Conservation (phyloP, 1,140 invertebrate genomes). For the Paracyclopina nana region DNA sequence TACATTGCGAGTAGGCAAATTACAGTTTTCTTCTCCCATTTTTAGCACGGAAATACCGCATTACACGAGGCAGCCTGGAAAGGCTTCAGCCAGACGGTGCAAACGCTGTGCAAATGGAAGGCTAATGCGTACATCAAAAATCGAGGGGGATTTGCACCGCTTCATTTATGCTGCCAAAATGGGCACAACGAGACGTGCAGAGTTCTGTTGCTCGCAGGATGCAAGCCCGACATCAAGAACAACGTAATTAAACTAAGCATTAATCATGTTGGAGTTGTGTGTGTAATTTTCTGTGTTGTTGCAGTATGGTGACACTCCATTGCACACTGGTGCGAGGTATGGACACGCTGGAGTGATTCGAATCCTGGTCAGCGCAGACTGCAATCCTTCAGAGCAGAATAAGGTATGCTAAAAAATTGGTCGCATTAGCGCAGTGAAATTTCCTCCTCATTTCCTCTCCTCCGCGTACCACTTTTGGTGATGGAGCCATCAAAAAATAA, state of each 20-base stretch:
- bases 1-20: no score
- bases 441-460: no score
- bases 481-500: no score
- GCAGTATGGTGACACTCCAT: slow-evolving; percentile 82
- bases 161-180: slow-evolving; percentile 84
- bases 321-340: slow-evolving; percentile 83
- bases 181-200: slow-evolving; percentile 87
- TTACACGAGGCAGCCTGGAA: slow-evolving; percentile 86
- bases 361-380: slow-evolving; percentile 73
- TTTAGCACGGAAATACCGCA: slow-evolving; percentile 73
- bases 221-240: slow-evolving; percentile 69
- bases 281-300: slow-evolving; percentile 19
- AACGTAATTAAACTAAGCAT: slow-evolving; percentile 39
- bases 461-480: no score
- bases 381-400: slow-evolving; percentile 69
- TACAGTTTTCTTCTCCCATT: slow-evolving; percentile 18
- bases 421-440: no score
- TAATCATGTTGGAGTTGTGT: not conserved
- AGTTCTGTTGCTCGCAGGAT: slow-evolving; percentile 62
- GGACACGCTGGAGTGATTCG: slow-evolving; percentile 90
- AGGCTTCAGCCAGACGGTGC: slow-evolving; percentile 65
- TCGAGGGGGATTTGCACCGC: slow-evolving; percentile 67
- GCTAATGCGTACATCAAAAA: slow-evolving; percentile 54
- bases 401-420: no score
- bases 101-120: slow-evolving; percentile 43